Conservation (phyloP, 2,888 invertebrate species). For the Therioaphis trifolii region DNA sequence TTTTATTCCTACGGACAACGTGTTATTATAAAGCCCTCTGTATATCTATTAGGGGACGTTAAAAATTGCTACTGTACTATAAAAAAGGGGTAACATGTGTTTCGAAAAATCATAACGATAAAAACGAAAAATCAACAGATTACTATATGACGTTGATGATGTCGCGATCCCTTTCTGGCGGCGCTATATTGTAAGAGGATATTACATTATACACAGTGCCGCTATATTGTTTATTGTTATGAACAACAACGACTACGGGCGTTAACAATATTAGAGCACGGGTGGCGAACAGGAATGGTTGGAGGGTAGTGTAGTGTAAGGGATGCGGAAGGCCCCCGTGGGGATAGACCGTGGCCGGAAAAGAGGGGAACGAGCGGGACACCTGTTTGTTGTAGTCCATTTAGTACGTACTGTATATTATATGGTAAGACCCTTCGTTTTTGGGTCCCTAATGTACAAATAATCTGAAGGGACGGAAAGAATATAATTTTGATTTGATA, state of each 20-base stretch:
- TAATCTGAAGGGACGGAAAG: conserved; percentile 59
- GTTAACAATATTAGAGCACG: conserved; percentile 59
- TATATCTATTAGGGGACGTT: conserved; percentile 56
- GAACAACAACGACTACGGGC: conserved; percentile 62
- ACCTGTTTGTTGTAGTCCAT: conserved; percentile 63
- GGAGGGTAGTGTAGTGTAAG: conserved; percentile 8
- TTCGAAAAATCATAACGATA: conserved; percentile 62
- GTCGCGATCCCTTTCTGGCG: conserved; percentile 60
- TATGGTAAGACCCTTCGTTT: conserved; percentile 48
- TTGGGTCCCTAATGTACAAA: conserved; percentile 57
- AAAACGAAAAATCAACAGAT: conserved; percentile 63
- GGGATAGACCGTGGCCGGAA: conserved; percentile 52
- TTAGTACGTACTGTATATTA: conserved; percentile 54
- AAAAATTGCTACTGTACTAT: conserved; percentile 42
- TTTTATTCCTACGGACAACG: background rate
- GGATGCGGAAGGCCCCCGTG: conserved; percentile 46
- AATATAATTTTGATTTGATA: conserved; percentile 63
- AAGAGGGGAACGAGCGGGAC: conserved; percentile 37
- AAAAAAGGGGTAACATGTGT: conserved; percentile 63
- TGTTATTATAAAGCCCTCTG: conserved; percentile 38
- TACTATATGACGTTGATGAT: conserved; percentile 59
- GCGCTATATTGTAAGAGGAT: conserved; percentile 57
- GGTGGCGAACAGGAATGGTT: conserved; percentile 1
- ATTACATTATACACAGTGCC: conserved; percentile 51
- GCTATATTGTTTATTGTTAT: conserved; percentile 62